Conservation (phyloP, 1,140 invertebrate genomes). For the Ptiloglossa arizonensis region DNA sequence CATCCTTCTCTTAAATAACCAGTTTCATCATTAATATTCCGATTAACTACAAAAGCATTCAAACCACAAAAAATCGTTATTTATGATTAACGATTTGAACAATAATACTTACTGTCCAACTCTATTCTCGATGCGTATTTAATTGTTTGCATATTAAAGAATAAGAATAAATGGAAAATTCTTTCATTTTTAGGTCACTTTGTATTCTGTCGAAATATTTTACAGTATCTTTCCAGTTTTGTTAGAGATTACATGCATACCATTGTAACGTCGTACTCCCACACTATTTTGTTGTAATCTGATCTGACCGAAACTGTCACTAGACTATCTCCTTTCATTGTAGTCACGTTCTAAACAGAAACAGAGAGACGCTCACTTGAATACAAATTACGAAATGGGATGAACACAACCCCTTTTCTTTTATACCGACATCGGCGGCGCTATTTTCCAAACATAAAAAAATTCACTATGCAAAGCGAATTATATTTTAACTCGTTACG, state of each 20-base stretch:
- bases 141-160: background rate
- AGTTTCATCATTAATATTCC: too few species aligned
- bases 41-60: too few species aligned
- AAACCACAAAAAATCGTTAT: too few species aligned
- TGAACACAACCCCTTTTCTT: background rate
- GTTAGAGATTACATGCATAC: constrained; percentile 75
- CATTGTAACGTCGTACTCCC: constrained; percentile 83
- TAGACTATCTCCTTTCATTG: constrained; percentile 81
- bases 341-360: constrained; percentile 81
- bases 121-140: background rate
- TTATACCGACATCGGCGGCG: too few species aligned
- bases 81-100: too few species aligned
- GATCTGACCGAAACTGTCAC: constrained; percentile 81
- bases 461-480: background rate
- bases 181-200: background rate
- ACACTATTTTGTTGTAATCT: constrained; percentile 80
- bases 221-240: background rate
- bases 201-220: background rate
- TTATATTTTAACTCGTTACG: too few species aligned
- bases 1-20: too few species aligned
- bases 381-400: constrained; percentile 1
- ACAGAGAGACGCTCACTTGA: constrained; percentile 15
- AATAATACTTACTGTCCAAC: too few species aligned
- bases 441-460: background rate
- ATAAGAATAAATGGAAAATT: background rate